Percentiles rank a stretch among this genome's conserved stretches.
Evolutionary conservation across 1,140 invertebrate genomes (phyloP).

Genomic region (Asobara japonica): DNA sequence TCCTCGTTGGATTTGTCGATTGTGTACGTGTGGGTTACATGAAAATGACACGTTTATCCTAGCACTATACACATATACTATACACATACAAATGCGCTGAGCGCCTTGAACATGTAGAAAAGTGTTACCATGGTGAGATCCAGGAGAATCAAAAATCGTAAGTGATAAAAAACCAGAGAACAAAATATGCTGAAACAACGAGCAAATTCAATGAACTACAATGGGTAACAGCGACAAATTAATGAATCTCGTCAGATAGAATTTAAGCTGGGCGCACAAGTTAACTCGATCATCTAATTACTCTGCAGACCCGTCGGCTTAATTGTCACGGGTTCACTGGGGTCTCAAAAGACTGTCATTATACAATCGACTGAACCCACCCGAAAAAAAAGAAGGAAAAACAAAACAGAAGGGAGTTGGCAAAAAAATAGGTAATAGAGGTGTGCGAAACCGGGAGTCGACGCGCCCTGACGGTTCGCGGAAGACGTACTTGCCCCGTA

Average conservation of each 20-base stretch:
- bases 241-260: slow-evolving; percentile 45
- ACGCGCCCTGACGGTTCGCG: slow-evolving; percentile 42
- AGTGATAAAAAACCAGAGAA: background rate
- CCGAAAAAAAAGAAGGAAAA: slow-evolving; percentile 4
- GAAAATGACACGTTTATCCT: slow-evolving; percentile 22
- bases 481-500: slow-evolving; percentile 43
- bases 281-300: slow-evolving; percentile 64
- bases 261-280: slow-evolving; percentile 55
- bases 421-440: slow-evolving; percentile 8
- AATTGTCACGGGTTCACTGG: slow-evolving; percentile 51
- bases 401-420: background rate
- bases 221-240: slow-evolving; percentile 7
- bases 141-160: background rate
- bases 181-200: background rate
- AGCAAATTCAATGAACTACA: background rate
- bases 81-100: background rate
- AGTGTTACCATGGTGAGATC: background rate
- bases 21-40: slow-evolving; percentile 13
- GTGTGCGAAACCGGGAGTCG: slow-evolving; percentile 45
- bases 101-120: slow-evolving; percentile 5
- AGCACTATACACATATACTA: background rate
- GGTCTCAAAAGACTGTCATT: slow-evolving; percentile 22
- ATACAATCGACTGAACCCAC: background rate
- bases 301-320: slow-evolving; percentile 51
- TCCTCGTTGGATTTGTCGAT: background rate